Percentiles rank a stretch among this genome's conserved stretches.
phyloP scores from a whole-genome alignment of 2,113 vertebrate species.

The Chaenocephalus aceratus region DNA sequence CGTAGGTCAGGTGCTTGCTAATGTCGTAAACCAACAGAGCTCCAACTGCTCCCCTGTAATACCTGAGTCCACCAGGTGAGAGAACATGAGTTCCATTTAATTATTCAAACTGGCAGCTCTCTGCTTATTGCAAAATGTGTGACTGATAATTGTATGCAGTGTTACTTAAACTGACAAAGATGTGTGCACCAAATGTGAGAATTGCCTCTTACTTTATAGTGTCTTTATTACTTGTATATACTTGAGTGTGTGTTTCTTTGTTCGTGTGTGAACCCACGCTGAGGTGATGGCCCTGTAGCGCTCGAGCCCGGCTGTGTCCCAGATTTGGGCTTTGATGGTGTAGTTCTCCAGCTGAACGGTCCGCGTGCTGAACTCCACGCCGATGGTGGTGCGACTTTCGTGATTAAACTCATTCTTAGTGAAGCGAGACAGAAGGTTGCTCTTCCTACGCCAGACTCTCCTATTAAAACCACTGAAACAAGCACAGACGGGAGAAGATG shows the following conservation, averaged over 20 bases:
- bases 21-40: conserved; percentile 97
- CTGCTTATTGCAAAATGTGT: background rate
- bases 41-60: conserved; percentile 96
- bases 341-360: conserved; percentile 87
- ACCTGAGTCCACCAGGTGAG: conserved; percentile 77
- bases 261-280: conserved; percentile 85
- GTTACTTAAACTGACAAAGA: conserved; percentile 1
- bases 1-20: conserved; percentile 96
- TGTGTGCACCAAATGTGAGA: conserved; percentile 1
- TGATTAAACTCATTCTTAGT: conserved; percentile 96
- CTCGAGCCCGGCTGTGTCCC: conserved; percentile 96
- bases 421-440: conserved; percentile 88
- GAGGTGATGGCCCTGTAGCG: conserved; percentile 97
- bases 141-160: background rate
- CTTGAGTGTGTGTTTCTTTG: conserved; percentile 19
- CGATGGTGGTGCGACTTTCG: conserved; percentile 96
- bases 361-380: conserved; percentile 96
- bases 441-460: conserved; percentile 86
- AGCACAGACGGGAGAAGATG: background rate
- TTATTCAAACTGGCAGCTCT: background rate
- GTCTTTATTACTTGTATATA: conserved; percentile 22
- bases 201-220: background rate
- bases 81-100: background rate
- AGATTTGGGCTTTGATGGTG: conserved; percentile 94
- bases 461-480: conserved; percentile 91